phyloP scores from a whole-genome alignment of 2,113 vertebrate genomes.

The Sinocyclocheilus maitianheensis region DNA sequence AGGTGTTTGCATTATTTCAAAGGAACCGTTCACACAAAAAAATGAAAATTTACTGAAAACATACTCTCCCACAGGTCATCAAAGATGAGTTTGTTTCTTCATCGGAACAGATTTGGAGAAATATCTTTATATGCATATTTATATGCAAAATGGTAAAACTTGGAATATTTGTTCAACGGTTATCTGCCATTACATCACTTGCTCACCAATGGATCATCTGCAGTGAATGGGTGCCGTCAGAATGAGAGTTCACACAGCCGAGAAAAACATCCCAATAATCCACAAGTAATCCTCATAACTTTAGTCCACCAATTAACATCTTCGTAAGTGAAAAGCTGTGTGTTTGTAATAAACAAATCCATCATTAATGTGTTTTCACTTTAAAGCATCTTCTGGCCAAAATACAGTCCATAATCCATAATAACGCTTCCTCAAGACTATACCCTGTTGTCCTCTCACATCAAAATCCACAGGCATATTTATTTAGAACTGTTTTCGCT shows the following conservation, averaged over 20 bases:
- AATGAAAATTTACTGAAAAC: no score
- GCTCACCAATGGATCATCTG: no score
- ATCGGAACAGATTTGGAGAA: not conserved
- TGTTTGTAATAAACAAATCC: no score
- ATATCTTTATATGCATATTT: not conserved
- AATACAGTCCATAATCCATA: not conserved
- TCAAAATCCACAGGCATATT: not conserved
- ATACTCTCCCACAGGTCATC: no score
- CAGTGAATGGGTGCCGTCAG: no score
- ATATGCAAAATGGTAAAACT: no score
- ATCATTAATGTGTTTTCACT: not conserved
- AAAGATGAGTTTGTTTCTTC: not conserved
- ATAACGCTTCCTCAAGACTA: not conserved
- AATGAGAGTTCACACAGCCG: not conserved
- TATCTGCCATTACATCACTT: no score
- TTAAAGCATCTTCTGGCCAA: not conserved
- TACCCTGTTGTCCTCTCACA: not conserved
- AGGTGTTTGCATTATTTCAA: no score
- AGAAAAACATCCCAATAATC: not conserved
- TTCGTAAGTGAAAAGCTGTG: not conserved
- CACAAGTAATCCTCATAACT: no score
- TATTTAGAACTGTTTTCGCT: not conserved
- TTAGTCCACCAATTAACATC: no score
- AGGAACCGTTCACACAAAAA: no score
- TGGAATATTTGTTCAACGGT: no score